phyloP scores from a whole-genome alignment of 1,140 invertebrate species.

The Mercenaria mercenaria region DNA sequence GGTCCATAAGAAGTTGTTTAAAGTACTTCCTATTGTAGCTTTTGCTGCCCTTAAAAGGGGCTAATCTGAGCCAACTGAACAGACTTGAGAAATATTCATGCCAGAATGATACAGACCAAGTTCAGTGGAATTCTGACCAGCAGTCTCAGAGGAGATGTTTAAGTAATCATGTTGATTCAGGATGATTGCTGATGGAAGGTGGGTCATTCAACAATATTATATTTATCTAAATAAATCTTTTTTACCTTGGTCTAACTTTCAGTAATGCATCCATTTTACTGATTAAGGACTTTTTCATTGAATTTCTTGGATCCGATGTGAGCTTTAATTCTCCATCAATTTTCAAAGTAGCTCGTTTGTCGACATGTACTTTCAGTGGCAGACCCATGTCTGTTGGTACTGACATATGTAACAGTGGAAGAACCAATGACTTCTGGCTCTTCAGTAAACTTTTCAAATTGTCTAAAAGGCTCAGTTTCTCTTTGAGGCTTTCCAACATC shows the following conservation, averaged over 20 bases:
- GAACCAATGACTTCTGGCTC: neutral
- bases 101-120: no score
- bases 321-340: conserved; percentile 18
- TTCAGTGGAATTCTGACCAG: no score
- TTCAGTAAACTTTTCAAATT: conserved; percentile 19
- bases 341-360: neutral
- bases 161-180: no score
- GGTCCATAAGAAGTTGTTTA: no score
- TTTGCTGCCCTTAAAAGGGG: no score
- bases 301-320: neutral
- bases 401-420: neutral
- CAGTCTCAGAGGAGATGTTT: no score
- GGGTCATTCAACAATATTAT: no score
- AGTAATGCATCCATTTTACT: conserved; percentile 9
- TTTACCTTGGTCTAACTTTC: conserved; percentile 35
- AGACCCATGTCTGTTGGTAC: conserved; percentile 45
- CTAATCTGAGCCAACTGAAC: no score
- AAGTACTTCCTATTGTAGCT: no score
- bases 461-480: conserved; percentile 17
- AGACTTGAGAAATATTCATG: no score
- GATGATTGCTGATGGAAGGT: no score
- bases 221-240: no score
- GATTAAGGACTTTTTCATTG: neutral
- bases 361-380: conserved; percentile 18
- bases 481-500: neutral